phyloP scores from a whole-genome alignment of 2,888 invertebrate species.

The Lithophane semibrunnea region DNA sequence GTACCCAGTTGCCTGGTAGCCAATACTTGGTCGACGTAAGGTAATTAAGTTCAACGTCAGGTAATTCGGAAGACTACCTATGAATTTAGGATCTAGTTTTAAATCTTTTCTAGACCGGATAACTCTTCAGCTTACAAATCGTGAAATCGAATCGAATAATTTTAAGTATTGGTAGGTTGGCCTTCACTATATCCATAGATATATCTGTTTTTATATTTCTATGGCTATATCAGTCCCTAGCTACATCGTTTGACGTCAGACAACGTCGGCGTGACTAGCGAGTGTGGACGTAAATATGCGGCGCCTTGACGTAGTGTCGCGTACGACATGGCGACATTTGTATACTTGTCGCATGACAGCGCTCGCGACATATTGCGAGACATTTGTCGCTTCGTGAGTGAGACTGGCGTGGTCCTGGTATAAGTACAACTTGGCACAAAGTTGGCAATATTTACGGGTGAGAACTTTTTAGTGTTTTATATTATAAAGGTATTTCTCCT shows the following conservation, averaged over 20 bases:
- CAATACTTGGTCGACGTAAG: no score
- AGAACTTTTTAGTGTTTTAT: not conserved
- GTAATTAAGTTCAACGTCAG: not conserved
- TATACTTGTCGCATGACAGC: slow-evolving; percentile 46
- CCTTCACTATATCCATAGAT: not conserved
- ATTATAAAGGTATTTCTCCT: not conserved
- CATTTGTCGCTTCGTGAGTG: slow-evolving; percentile 51
- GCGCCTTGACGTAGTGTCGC: slow-evolving; percentile 45
- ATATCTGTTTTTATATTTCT: no score
- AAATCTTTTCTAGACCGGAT: not conserved
- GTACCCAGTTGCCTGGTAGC: no score
- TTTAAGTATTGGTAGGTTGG: not conserved
- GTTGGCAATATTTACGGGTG: slow-evolving; percentile 12
- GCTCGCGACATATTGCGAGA: slow-evolving; percentile 51
- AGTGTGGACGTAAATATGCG: slow-evolving; percentile 41
- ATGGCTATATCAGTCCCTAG: not conserved
- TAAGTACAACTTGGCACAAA: not conserved
- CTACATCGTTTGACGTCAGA: slow-evolving; percentile 9
- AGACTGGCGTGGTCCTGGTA: slow-evolving; percentile 11
- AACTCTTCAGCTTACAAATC: slow-evolving; percentile 1
- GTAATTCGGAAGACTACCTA: not conserved
- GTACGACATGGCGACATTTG: slow-evolving; percentile 48
- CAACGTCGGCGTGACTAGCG: slow-evolving; percentile 41
- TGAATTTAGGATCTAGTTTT: not conserved
- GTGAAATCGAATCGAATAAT: not conserved